Evolutionary conservation across 2,888 invertebrate genomes (phyloP).

Genomic region (Noctua janthe): DNA sequence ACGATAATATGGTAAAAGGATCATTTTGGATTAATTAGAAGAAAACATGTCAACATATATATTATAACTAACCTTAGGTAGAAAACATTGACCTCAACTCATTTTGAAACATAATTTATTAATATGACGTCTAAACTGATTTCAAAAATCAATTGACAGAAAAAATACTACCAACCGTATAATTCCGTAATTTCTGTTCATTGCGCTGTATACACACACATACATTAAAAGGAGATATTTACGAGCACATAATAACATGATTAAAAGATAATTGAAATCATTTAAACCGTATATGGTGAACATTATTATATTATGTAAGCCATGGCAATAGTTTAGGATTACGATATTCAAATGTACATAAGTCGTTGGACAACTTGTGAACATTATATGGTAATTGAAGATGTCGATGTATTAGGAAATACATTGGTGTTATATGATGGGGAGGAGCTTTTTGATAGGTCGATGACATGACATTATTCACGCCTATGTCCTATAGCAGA

Average conservation of each 20-base stretch:
- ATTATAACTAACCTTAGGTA: background rate
- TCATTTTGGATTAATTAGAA: background rate
- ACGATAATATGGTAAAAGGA: background rate
- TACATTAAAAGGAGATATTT: background rate
- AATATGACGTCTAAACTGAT: background rate
- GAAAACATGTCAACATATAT: background rate
- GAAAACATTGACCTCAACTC: background rate
- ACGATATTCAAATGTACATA: constrained; percentile 38
- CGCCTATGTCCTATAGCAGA: background rate
- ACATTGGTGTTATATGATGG: constrained; percentile 25
- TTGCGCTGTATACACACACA: constrained; percentile 5
- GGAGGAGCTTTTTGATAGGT: constrained; percentile 38
- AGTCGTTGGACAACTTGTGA: constrained; percentile 50
- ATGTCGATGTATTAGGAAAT: constrained; percentile 12
- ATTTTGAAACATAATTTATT: background rate
- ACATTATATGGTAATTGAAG: constrained; percentile 56
- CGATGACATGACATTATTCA: constrained; percentile 7
- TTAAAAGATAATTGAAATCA: constrained; percentile 32
- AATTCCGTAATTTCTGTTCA: constrained; percentile 8
- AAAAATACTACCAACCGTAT: background rate
- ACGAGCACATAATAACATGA: constrained; percentile 36
- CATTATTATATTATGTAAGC: constrained; percentile 31
- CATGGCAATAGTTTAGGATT: constrained; percentile 16
- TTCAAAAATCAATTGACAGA: background rate
- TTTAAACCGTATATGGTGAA: constrained; percentile 22